Base-by-base conservation (phyloP, 2,888 invertebrate species). In the Subacronicta megacephala region DNA sequence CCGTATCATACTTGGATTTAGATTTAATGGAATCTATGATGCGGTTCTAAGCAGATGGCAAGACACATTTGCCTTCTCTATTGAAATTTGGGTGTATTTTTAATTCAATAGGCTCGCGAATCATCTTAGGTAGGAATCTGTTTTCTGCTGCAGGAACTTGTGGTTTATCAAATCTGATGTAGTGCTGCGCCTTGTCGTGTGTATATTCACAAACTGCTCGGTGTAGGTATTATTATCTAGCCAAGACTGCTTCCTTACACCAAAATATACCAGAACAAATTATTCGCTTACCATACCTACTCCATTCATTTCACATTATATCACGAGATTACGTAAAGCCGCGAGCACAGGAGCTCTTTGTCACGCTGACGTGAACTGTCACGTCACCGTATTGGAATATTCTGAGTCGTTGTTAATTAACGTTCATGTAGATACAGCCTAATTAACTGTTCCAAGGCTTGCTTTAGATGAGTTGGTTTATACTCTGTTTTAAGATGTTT, bases 331-430 rank as follows among this genome's bases (percentile, higher is more conserved):
- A 43, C 15, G 33, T 72, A 72, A 68, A 53, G 52, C 52, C 45
- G 7, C 43, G 52, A 29, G 20, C 41, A 51, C 63, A 61, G 52
- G 18, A 51, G 38, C 31, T 26, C 59, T 62, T 72, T 72, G 73
- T 72, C 62, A 72, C 53, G 36, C 16, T 51, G 62, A 54, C 62
- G 46, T 15, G 62, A 66, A 41, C 29, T 62, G 68, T 69, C 57
- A 54, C 72, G 54, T 72, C 72, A 72, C 44, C 29, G 26, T 72
- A 67, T 68, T 57, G 57, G 57, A 67, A 68, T 68, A 68, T 51
- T 62, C 53, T 44, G 44, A 44, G 43, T 18, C 51, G 37, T 13
- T 35, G 62, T 50, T 73, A 70, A 70, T 70, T 68, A 70, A 47
- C 42, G 44, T 17, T 73, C 59, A 59, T 73, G 69, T 52, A 63